These are phyloP conservation scores for Octonoba sinensis DNA, from an alignment of 2,888 invertebrate genomes.

Conservation along the genomic window DNA sequence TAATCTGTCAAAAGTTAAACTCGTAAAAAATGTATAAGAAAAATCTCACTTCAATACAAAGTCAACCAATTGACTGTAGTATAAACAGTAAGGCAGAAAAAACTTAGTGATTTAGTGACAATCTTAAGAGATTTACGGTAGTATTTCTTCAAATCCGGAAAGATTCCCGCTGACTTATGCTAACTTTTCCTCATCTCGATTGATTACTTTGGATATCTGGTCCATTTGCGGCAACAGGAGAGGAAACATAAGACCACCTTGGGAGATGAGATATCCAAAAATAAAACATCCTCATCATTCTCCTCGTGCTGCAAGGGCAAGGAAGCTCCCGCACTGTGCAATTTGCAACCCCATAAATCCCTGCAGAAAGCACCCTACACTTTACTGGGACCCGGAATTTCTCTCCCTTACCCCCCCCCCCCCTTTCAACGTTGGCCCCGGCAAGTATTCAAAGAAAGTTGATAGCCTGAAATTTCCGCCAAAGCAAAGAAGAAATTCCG, in stretches of 20 bases:
- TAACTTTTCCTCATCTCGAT: too few relatives aligned
- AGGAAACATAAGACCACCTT: conserved; percentile 25
- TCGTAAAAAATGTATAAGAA: too few relatives aligned
- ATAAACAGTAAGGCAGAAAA: too few relatives aligned
- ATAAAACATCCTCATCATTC: conserved; percentile 16
- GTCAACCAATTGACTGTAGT: too few relatives aligned
- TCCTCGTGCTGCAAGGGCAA: neutral
- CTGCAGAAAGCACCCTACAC: neutral
- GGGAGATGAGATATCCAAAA: neutral
- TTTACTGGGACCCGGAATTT: conserved; percentile 12
- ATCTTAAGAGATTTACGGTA: too few relatives aligned
- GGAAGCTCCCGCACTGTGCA: conserved; percentile 43
- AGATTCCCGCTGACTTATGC: too few relatives aligned
- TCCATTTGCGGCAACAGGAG: conserved; percentile 15
- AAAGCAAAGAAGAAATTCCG: conserved; percentile 25
- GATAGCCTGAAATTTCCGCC: conserved; percentile 37
- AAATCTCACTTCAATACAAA: too few relatives aligned
- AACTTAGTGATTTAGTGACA: too few relatives aligned
- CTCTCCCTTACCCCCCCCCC: neutral
- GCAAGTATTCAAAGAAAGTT: conserved; percentile 41
- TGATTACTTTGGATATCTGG: conserved; percentile 3
- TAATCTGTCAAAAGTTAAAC: too few relatives aligned
- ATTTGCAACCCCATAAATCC: conserved; percentile 57
- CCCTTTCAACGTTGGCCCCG: neutral
- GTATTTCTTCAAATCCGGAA: too few relatives aligned